Conservation (phyloP, 2,797 vertebrate genomes). For the Danio jaintianensis region DNA sequence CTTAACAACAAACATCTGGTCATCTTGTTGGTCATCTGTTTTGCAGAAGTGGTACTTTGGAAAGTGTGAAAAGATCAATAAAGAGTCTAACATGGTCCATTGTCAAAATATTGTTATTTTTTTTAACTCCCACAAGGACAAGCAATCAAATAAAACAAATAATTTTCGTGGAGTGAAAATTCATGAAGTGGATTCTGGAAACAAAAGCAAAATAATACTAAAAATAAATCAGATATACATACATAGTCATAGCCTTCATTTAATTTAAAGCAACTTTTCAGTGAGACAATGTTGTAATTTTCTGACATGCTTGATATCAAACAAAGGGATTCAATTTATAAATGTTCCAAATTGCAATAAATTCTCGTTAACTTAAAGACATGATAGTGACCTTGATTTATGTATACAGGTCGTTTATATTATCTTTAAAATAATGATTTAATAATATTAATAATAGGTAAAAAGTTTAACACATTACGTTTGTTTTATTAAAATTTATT, state of each 20-base stretch:
- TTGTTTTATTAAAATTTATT: background rate
- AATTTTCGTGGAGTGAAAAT: no score
- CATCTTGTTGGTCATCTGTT: background rate
- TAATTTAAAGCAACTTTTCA: no score
- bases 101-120: slow-evolving; percentile 2
- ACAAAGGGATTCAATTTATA: no score
- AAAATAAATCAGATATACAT: background rate
- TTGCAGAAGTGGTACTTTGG: background rate
- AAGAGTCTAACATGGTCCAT: background rate
- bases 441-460: no score
- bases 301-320: no score
- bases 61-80: background rate
- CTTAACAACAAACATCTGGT: background rate
- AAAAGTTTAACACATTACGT: background rate
- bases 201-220: background rate
- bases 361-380: background rate
- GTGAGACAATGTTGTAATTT: background rate
- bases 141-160: background rate
- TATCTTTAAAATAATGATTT: background rate
- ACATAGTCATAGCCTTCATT: no score
- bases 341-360: background rate
- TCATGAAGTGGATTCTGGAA: background rate
- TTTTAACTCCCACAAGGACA: background rate
- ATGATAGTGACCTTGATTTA: background rate
- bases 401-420: no score